These are phyloP conservation scores for Crossocerus cetratus DNA, from an alignment of 2,888 invertebrate species.

Conservation along the genomic window DNA sequence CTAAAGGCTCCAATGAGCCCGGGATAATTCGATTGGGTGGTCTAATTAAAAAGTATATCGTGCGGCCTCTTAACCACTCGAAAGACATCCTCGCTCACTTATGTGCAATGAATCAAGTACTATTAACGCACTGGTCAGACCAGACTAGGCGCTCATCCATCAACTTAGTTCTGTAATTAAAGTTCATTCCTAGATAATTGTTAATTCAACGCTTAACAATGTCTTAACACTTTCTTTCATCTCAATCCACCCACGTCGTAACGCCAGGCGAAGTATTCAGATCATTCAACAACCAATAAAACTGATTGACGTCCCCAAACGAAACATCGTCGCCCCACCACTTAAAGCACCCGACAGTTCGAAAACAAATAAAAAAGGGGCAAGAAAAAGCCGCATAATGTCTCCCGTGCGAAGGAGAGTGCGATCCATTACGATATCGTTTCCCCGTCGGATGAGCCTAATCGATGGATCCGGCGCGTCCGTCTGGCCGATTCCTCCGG, in stretches of 20 bases:
- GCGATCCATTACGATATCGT: neutral
- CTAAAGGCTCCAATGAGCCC: conserved; percentile 10
- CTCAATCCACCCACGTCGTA: too few relatives aligned
- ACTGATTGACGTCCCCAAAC: too few relatives aligned
- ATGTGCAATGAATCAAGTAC: neutral
- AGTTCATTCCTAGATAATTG: too few relatives aligned
- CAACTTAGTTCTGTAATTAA: too few relatives aligned
- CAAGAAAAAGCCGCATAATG: neutral
- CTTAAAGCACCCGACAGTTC: too few relatives aligned
- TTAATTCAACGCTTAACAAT: too few relatives aligned
- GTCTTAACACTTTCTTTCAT: too few relatives aligned
- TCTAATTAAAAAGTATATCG: conserved; percentile 46
- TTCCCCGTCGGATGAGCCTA: conserved; percentile 26
- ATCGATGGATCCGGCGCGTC: conserved; percentile 19
- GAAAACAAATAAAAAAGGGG: neutral
- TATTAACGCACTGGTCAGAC: too few relatives aligned
- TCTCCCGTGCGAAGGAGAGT: neutral
- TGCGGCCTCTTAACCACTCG: neutral
- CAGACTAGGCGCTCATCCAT: too few relatives aligned
- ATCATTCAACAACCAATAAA: too few relatives aligned
- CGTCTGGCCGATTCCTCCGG: neutral
- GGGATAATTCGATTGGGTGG: conserved; percentile 31
- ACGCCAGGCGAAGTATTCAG: too few relatives aligned
- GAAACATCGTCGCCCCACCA: too few relatives aligned
- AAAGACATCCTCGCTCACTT: neutral